A percentile compares a stretch with the other conserved stretches of the same genome.
Evolutionary conservation across 1,140 invertebrate genomes (phyloP).

Genomic region (Camponotus vicinus): DNA sequence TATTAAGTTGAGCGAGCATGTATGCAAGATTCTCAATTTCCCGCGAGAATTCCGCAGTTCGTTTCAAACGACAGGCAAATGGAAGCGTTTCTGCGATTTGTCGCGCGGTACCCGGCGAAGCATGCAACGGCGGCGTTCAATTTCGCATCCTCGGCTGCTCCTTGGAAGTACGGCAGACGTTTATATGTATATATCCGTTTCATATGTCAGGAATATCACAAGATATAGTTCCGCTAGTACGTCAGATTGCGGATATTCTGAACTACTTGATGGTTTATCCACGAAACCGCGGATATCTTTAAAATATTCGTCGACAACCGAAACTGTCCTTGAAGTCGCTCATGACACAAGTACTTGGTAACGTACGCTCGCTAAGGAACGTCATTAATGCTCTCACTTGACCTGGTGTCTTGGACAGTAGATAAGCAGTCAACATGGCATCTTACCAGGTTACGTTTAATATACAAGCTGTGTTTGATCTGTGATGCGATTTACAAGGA

Average conservation of each 20-base stretch:
- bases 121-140: slow-evolving; percentile 66
- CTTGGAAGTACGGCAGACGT: slow-evolving; percentile 31
- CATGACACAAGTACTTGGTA: not conserved
- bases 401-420: slow-evolving; percentile 66
- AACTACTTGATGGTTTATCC: not conserved
- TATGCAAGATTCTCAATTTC: slow-evolving; percentile 30
- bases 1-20: slow-evolving; percentile 25
- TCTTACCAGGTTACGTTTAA: slow-evolving; percentile 82
- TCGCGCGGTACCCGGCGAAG: slow-evolving; percentile 43
- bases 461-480: slow-evolving; percentile 86
- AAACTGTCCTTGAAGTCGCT: not conserved
- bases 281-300: not conserved
- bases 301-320: not conserved
- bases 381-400: slow-evolving; percentile 5
- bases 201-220: slow-evolving; percentile 38
- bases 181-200: slow-evolving; percentile 6
- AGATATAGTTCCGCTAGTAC: not conserved
- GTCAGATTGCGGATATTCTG: slow-evolving; percentile 37
- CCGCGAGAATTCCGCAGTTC: slow-evolving; percentile 49
- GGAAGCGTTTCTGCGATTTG: slow-evolving; percentile 51
- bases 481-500: slow-evolving; percentile 86
- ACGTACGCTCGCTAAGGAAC: not conserved
- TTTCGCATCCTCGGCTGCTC: slow-evolving; percentile 62
- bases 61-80: slow-evolving; percentile 41
- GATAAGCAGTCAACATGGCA: slow-evolving; percentile 73